Evolutionary conservation across 53 echinoderm and acorn worm species (phyloP).

Genomic region (Apostichopus leukothele): DNA sequence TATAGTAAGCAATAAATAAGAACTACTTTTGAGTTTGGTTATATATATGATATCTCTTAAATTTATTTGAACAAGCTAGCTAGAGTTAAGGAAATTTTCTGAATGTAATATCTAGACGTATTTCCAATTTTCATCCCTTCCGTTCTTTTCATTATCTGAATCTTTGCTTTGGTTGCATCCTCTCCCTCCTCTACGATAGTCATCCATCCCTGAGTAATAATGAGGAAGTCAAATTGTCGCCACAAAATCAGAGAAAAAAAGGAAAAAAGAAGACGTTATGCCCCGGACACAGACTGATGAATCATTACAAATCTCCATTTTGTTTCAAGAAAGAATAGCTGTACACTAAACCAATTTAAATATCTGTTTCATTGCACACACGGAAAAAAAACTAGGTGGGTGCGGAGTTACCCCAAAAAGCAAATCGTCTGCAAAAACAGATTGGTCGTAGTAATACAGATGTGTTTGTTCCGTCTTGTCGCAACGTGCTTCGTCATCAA

Average conservation of each 20-base stretch:
- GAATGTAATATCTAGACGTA: no score
- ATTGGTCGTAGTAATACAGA: neutral
- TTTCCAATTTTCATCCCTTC: no score
- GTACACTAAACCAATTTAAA: neutral
- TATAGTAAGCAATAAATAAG: no score
- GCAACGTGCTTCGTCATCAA: slow-evolving; percentile 21
- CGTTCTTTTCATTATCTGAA: no score
- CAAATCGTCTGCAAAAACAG: neutral
- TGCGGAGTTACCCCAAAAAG: neutral
- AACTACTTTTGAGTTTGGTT: no score
- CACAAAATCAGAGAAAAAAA: neutral
- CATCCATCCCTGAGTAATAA: slow-evolving; percentile 2
- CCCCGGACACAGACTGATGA: slow-evolving; percentile 20
- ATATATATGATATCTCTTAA: no score
- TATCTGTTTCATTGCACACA: neutral
- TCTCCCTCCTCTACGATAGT: no score
- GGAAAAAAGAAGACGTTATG: no score
- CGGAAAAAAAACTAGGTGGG: no score
- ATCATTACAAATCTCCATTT: slow-evolving; percentile 34
- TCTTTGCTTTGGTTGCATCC: no score
- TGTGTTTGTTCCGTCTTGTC: neutral
- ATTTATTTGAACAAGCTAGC: no score
- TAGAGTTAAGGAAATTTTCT: no score
- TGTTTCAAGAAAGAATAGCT: neutral
- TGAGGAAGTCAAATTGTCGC: neutral